Conservation (phyloP, 1,140 invertebrate genomes). For the Zaprionus inermis region DNA sequence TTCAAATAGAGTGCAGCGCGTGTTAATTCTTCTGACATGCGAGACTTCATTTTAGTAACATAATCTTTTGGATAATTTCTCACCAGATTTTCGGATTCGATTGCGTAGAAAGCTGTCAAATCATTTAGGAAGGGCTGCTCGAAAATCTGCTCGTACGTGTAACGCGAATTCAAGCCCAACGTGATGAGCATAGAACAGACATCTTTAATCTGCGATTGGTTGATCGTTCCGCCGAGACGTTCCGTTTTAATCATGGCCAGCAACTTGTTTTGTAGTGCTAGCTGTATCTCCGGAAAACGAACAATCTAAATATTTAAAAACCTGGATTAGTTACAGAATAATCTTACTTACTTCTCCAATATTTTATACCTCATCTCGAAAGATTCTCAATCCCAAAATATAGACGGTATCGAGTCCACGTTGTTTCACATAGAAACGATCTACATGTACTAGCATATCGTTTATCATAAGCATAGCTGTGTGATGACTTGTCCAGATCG, state of each 20-base stretch:
- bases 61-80: background rate
- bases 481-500: conserved; percentile 1
- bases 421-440: background rate
- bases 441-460: conserved; percentile 5
- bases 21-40: background rate
- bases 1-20: background rate
- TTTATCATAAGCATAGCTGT: conserved; percentile 4
- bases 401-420: conserved; percentile 8
- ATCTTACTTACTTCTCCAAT: background rate
- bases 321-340: background rate
- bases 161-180: conserved; percentile 2
- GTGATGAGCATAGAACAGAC: background rate
- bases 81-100: background rate
- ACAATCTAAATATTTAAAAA: background rate
- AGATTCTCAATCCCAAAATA: conserved; percentile 1
- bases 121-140: background rate
- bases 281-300: background rate
- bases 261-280: background rate
- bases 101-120: background rate
- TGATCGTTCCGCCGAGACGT: background rate
- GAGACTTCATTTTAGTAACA: conserved; percentile 1
- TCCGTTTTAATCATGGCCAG: background rate
- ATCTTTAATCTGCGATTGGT: conserved; percentile 2
- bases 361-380: conserved; percentile 9
- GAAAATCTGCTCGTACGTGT: conserved; percentile 14